Percentiles rank a stretch among this genome's conserved stretches.
Conservation (phyloP, 2,113 vertebrate genomes). For the Todiramphus saurophagus region DNA sequence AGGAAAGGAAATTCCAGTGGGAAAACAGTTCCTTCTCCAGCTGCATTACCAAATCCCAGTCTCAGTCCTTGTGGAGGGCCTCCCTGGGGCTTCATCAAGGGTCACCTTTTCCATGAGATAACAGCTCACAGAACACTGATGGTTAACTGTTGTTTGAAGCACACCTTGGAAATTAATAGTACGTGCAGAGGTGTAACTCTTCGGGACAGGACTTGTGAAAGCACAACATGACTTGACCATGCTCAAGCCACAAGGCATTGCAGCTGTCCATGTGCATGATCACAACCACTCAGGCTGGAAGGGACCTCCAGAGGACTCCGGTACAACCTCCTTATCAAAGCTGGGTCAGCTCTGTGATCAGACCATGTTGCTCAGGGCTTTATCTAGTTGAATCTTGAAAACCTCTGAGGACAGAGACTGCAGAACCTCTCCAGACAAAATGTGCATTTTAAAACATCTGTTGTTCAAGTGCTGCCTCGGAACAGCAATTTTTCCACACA, state of each 20-base stretch:
- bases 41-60: neutral
- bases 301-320: neutral
- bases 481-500: neutral
- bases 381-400: neutral
- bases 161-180: neutral
- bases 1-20: neutral
- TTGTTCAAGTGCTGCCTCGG: neutral
- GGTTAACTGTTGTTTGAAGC: neutral
- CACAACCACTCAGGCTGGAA: neutral
- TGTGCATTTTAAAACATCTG: neutral
- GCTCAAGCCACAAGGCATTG: neutral
- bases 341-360: neutral
- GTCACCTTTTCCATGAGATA: neutral
- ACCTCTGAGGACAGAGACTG: neutral
- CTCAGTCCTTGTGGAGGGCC: neutral
- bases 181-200: neutral
- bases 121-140: neutral
- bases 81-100: neutral
- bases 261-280: neutral
- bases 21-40: neutral
- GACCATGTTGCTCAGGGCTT: neutral
- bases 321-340: neutral
- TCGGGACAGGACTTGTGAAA: neutral
- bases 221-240: neutral
- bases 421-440: neutral